These are phyloP conservation scores for Zaprionus africanus DNA, from an alignment of 1,140 invertebrate species.

Conservation along the genomic window DNA sequence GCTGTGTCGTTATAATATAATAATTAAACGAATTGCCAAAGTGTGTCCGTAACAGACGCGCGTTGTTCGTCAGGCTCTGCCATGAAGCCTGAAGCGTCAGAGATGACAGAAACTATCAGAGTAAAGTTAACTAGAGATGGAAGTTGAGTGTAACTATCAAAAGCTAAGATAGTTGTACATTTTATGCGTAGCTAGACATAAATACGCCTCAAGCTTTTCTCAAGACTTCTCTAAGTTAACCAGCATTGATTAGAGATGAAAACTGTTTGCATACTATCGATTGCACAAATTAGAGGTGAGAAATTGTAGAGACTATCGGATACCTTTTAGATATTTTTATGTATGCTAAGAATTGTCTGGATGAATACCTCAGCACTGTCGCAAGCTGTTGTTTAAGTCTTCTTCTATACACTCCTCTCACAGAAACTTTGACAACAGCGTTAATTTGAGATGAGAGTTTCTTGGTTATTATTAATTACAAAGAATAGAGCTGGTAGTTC, in stretches of 20 bases:
- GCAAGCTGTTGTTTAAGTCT: too few relatives aligned
- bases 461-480: background rate
- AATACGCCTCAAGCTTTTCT: too few relatives aligned
- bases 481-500: background rate
- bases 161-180: background rate
- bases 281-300: background rate
- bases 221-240: too few relatives aligned
- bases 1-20: conserved; percentile 73
- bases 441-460: background rate
- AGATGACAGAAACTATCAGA: conserved; percentile 17
- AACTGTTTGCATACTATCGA: background rate
- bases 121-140: background rate
- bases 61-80: conserved; percentile 58
- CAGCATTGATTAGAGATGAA: background rate
- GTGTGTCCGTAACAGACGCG: conserved; percentile 76
- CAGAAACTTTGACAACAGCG: too few relatives aligned
- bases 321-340: too few relatives aligned
- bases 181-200: background rate
- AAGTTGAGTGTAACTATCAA: background rate
- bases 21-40: conserved; percentile 82
- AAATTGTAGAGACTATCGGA: too few relatives aligned
- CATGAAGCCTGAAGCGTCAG: conserved; percentile 10
- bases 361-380: too few relatives aligned
- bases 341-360: too few relatives aligned
- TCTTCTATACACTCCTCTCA: too few relatives aligned